Conservation (phyloP, 92 coral and sea anemone species). For the Bergia sp. region DNA sequence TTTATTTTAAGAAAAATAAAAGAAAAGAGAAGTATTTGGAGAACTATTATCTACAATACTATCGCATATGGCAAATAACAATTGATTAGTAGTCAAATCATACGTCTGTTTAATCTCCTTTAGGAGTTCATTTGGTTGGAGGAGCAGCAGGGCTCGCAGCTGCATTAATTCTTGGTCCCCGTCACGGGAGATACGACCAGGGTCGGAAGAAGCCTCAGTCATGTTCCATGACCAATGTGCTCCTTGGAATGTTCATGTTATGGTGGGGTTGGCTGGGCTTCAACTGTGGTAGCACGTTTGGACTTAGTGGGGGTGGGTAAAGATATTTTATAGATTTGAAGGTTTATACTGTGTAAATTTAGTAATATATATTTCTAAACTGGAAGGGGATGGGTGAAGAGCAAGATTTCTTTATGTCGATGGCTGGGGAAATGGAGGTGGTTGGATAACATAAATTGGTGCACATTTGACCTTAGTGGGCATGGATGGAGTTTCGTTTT, state of each 20-base stretch:
- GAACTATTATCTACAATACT: too few species aligned
- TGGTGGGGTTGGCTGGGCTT: constrained; percentile 99
- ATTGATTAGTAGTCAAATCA: not conserved
- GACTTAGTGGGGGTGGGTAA: constrained; percentile 80
- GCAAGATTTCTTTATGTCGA: too few species aligned
- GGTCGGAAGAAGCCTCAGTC: constrained; percentile 49
- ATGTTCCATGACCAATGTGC: constrained; percentile 76
- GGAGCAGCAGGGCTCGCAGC: constrained; percentile 93
- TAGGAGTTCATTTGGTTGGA: constrained; percentile 80
- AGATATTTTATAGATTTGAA: constrained; percentile 52
- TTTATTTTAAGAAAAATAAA: too few species aligned
- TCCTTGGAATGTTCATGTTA: constrained; percentile 86
- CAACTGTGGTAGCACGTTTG: constrained; percentile 96
- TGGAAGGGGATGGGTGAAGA: not conserved
- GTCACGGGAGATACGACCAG: constrained; percentile 70
- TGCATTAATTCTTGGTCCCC: constrained; percentile 79
- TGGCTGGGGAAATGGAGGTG: not conserved
- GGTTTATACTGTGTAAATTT: too few species aligned
- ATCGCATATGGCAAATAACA: not conserved
- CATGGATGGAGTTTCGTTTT: not conserved
- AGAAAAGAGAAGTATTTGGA: too few species aligned
- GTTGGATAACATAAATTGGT: not conserved
- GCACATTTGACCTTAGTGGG: not conserved
- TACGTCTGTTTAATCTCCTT: not conserved
- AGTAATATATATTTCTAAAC: too few species aligned